Conservation (phyloP, 2,888 invertebrate genomes). For the Microctonus aethiopoides region DNA sequence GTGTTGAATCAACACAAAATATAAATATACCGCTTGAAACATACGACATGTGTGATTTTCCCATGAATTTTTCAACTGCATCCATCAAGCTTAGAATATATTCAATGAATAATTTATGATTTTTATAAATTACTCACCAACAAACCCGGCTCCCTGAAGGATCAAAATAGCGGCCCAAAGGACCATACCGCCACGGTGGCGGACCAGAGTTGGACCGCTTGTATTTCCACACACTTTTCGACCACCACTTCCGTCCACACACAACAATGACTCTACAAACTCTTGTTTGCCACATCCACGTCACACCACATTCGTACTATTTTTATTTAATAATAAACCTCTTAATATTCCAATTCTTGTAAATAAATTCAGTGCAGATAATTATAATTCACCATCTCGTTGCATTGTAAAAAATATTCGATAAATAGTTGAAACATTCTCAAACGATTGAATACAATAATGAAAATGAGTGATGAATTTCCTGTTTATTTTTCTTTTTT, state of each 20-base stretch:
- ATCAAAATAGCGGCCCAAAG: conserved; percentile 72
- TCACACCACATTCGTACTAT: conserved; percentile 13
- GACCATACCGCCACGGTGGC: conserved; percentile 71
- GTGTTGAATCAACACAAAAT: too few species aligned
- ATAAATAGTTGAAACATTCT: background rate
- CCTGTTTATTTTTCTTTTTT: too few species aligned
- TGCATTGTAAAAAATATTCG: background rate
- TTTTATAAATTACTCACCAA: conserved; percentile 66
- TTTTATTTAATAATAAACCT: conserved; percentile 9
- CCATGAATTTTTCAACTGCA: too few species aligned
- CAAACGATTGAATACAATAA: background rate
- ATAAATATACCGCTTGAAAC: too few species aligned
- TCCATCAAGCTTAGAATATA: too few species aligned
- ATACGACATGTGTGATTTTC: too few species aligned
- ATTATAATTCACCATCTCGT: background rate
- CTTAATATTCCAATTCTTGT: background rate
- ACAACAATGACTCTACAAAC: conserved; percentile 2
- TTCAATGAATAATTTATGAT: too few species aligned
- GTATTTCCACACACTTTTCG: conserved; percentile 56
- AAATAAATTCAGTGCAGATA: background rate
- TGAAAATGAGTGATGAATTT: background rate
- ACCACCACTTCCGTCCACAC: conserved; percentile 41
- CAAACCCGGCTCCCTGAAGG: conserved; percentile 72
- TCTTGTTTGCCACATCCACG: conserved; percentile 25
- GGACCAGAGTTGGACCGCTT: conserved; percentile 65